phyloP scores from a whole-genome alignment of 1,140 invertebrate species.

The Temnothorax curvispinosus region DNA sequence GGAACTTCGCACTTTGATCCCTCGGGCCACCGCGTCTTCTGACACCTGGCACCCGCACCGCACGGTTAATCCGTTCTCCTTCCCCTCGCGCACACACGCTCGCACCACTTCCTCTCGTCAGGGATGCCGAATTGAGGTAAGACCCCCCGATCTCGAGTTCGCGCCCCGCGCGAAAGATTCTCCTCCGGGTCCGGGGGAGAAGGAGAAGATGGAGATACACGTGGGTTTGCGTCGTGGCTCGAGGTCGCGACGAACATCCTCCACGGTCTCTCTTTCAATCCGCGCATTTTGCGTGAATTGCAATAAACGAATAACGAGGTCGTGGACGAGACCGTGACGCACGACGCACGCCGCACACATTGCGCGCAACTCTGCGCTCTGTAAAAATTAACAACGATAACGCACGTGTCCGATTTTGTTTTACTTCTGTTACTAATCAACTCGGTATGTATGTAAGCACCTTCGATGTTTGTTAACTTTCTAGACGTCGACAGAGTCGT shows the following conservation, averaged over 20 bases:
- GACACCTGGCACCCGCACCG: neutral
- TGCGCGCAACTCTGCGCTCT: no score
- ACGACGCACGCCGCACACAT: no score
- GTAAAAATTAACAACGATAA: neutral
- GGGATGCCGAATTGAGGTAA: conserved; percentile 13
- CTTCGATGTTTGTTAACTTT: neutral
- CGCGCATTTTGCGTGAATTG: no score
- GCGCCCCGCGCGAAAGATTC: no score
- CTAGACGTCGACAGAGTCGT: neutral
- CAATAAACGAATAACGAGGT: no score
- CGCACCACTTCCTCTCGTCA: neutral
- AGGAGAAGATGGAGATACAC: no score
- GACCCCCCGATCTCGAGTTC: neutral
- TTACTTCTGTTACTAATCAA: neutral
- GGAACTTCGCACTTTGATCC: conserved; percentile 43
- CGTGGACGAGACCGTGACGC: no score
- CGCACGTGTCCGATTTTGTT: neutral
- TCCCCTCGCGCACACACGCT: neutral
- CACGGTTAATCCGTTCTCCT: neutral
- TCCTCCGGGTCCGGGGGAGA: no score
- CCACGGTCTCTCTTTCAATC: no score
- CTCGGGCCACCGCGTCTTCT: no score
- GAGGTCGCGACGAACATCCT: no score
- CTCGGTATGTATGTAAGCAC: neutral
- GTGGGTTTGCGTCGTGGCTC: no score